Base-by-base conservation (phyloP, 2,888 invertebrate species). In the Agriopis marginaria region DNA sequence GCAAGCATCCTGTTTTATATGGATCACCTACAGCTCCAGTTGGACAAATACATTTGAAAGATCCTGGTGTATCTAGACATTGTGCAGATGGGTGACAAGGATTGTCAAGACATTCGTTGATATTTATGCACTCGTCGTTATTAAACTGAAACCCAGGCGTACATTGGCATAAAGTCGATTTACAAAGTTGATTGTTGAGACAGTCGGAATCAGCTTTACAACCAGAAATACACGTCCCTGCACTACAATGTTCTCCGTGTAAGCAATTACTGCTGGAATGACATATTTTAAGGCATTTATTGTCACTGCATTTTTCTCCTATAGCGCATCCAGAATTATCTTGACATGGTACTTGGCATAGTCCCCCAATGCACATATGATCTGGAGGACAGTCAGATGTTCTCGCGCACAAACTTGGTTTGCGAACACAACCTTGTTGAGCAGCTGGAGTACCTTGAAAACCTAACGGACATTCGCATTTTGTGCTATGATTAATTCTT, bases 221-320 rank as follows among this genome's bases (percentile, higher is more conserved):
- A 7, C 98, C 98, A 3, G 96, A 95, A 81, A 97, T 96, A 82
- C 98, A 98, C 53, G 96, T 95, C 63, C 98, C 98, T 72, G 96
- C 96, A 75, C 96, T 96, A 79, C 98, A 98, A 69, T 98, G 96
- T 92, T 98, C 98, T 60, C 98, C 98, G 3, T 97, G 97, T 79
- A 98, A 94, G 81, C 98, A 98, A 83, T 98, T 98, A 82, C 97
- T 97, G 85, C 98, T 98, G 10, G 97, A 96, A 83, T 98, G 98
- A 85, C 98, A 98, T 47, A 98, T 96, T 93, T 98, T 98, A 23
- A 96, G 95, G 81, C 98, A 98, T 74, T 96, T 95, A 75, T 95
- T 96, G 78, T 97, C 96, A 70, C 95, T 95, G 82, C 98, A 98
- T 71, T 97, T 95, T 90, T 98, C 98, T 12, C 98, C 98, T 53